phyloP scores from a whole-genome alignment of 2,797 vertebrate species.

The Philypnodon macrostomus region DNA sequence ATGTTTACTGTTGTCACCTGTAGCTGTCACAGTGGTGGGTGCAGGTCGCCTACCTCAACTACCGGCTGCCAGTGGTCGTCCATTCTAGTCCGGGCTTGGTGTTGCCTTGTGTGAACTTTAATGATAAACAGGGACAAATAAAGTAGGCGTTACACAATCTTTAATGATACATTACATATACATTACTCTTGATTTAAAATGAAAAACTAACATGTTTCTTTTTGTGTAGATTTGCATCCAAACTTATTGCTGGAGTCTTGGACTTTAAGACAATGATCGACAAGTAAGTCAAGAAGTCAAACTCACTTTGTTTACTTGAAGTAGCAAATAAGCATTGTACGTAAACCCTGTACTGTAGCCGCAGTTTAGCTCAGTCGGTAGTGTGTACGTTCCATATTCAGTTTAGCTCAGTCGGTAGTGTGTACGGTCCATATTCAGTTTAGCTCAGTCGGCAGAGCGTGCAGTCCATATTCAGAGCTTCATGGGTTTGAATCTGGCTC shows the following conservation, averaged over 20 bases:
- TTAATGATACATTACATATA: not conserved
- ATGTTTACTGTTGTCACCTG: not conserved
- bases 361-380: too few species aligned
- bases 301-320: not conserved
- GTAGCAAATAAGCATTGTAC: too few species aligned
- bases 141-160: conserved; percentile 65
- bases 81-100: conserved; percentile 90
- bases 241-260: conserved; percentile 89
- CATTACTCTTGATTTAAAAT: not conserved
- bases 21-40: conserved; percentile 96
- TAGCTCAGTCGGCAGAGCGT: too few species aligned
- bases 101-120: conserved; percentile 87
- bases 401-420: too few species aligned
- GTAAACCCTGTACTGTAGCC: too few species aligned
- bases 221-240: conserved; percentile 86
- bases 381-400: too few species aligned
- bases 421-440: too few species aligned
- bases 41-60: conserved; percentile 88
- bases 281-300: conserved; percentile 81
- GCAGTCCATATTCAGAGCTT: too few species aligned
- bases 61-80: conserved; percentile 89
- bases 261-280: conserved; percentile 97
- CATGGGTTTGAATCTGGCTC: too few species aligned
- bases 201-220: not conserved
- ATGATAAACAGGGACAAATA: conserved; percentile 87